Conservation (phyloP, 2,113 vertebrate genomes). For the Cyanoderma ruficeps region DNA sequence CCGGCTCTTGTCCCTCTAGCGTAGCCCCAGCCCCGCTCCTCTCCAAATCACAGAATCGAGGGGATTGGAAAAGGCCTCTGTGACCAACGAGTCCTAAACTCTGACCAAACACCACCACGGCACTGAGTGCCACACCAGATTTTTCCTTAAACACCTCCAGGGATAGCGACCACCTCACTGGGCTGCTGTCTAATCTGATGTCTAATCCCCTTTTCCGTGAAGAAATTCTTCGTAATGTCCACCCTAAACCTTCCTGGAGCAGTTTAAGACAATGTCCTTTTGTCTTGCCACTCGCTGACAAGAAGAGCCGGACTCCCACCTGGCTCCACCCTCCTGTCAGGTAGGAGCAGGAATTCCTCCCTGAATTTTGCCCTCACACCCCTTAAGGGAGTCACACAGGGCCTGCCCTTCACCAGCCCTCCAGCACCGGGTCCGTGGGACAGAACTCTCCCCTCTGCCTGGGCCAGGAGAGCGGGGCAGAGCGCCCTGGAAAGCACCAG, state of each 20-base stretch:
- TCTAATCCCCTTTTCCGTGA: neutral
- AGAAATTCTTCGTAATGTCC: neutral
- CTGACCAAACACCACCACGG: neutral
- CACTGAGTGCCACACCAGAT: neutral
- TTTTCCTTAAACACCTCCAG: neutral
- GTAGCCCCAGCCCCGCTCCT: accelerated
- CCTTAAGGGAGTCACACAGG: neutral
- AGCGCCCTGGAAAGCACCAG: neutral
- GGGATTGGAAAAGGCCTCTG: neutral
- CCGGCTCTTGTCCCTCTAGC: accelerated
- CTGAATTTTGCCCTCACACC: no score
- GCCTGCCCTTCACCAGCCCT: neutral
- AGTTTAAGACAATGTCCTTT: neutral
- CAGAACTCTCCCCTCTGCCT: neutral
- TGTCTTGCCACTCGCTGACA: neutral
- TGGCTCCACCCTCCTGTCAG: neutral
- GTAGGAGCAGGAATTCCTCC: accelerated
- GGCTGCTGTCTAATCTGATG: accelerated
- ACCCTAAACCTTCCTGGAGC: neutral
- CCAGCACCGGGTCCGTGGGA: neutral
- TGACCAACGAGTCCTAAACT: no score
- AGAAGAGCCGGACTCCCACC: neutral
- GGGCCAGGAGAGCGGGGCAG: neutral
- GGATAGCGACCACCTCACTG: no score
- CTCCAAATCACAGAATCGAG: accelerated